These are phyloP conservation scores for Anticlea derivata DNA, from an alignment of 2,888 invertebrate species.

Conservation along the genomic window DNA sequence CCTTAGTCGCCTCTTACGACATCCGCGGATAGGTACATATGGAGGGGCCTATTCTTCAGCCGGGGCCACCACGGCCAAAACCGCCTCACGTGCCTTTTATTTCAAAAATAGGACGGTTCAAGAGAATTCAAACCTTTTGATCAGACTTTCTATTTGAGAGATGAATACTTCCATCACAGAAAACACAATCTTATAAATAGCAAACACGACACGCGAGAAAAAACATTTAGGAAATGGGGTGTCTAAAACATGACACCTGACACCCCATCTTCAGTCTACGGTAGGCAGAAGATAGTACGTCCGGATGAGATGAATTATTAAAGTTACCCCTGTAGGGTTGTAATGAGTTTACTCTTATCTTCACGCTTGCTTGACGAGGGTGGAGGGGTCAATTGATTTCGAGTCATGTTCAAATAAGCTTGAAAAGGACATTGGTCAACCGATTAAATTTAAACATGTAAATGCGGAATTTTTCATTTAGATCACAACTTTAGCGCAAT, in stretches of 20 bases:
- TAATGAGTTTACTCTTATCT: conserved; percentile 44
- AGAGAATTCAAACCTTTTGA: no score
- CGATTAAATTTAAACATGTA: neutral
- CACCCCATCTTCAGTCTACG: conserved; percentile 31
- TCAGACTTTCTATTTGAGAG: neutral
- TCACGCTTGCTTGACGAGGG: conserved; percentile 38
- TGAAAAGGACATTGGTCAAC: conserved; percentile 17
- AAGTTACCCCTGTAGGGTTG: conserved; percentile 41
- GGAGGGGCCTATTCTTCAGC: no score
- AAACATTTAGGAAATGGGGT: conserved; percentile 17
- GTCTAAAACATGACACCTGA: conserved; percentile 27
- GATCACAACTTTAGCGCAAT: no score
- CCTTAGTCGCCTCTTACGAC: no score
- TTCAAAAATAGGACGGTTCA: no score
- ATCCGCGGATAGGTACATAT: no score
- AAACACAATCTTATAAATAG: conserved; percentile 10
- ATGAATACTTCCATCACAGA: neutral
- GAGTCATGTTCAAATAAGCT: conserved; percentile 25
- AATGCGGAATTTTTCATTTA: no score
- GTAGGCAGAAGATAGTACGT: conserved; percentile 35
- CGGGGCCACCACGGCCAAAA: no score
- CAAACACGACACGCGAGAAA: conserved; percentile 7
- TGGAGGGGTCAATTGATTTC: conserved; percentile 38
- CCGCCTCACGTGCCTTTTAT: no score
- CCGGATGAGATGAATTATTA: conserved; percentile 41